Evolutionary conservation across 92 coral and sea anemone genomes (phyloP), one percentile per base, ranked within the genome.

Genomic region (Ricordea florida): DNA sequence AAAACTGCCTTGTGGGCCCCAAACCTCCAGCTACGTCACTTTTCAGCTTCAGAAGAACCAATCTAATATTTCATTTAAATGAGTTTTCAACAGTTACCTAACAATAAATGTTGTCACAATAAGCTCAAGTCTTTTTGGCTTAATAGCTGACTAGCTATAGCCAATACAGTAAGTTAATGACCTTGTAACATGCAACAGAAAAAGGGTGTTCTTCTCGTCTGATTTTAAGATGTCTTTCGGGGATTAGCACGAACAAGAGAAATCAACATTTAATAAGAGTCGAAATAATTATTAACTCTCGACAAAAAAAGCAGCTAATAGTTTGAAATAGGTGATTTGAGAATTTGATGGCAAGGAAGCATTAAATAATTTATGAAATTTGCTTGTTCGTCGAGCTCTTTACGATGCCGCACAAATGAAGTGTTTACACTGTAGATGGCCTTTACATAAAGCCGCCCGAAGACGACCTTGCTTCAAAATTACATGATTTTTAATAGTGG

Each of bases 291-390:
- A 70, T 14, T 37, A 36, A 28, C 62, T 53, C 27, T 27, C 40
- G 14, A 37, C 64, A 53, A 53, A 70, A n/a, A 55, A 70, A 40
- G 77, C 77, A 55, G 77, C 65, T 70, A 70, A 55, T 70, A 27
- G 52, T 27, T 11, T 51, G 16, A 69, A 35, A 37, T 53, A 26
- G 28, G 43, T 20, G 31, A 11, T 38, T 69, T 11, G 17, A 21
- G 38, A 30, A 38, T 49, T 41, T 40, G 77, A 70, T 53, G 40
- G 55, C 29, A 42, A 53, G 20, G 56, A 37, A 70, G 64, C 42
- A 52, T 70, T 70, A 70, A 51, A 70, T 70, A 70, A 37, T 70
- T 70, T 26, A 70, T 70, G 65, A 70, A 38, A 20, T 38, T 37
- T 69, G 26, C 61, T 25, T n/a, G 42, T 53, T 53, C 64, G 40